These are phyloP conservation scores for Drosophila engyochracea DNA, from an alignment of 2,888 invertebrate genomes.

Conservation along the genomic window DNA sequence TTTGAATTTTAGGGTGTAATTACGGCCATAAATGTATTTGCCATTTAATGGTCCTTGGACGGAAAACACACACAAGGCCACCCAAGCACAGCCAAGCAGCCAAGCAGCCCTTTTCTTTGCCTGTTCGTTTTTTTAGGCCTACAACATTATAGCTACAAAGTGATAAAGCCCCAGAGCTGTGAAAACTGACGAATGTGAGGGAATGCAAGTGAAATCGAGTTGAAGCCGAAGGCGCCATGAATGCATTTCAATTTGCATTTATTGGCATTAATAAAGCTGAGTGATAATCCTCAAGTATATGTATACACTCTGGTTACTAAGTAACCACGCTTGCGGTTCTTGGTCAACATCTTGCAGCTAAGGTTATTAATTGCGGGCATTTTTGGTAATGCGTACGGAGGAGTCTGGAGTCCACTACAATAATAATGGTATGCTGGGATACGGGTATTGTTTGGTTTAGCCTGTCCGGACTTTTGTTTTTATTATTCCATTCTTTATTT, in stretches of 20 bases:
- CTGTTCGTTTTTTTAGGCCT: conserved; percentile 8
- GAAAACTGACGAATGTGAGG: conserved; percentile 55
- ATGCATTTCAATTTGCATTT: conserved; percentile 73
- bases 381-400: conserved; percentile 8
- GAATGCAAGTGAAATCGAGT: conserved; percentile 34
- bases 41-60: conserved; percentile 69
- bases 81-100: conserved; percentile 49
- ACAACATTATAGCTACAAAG: conserved; percentile 38
- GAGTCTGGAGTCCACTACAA: conserved; percentile 18
- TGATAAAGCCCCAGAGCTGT: conserved; percentile 68
- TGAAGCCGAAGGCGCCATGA: conserved; percentile 36
- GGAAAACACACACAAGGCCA: conserved; percentile 46
- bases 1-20: conserved; percentile 84
- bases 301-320: conserved; percentile 22
- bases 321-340: conserved; percentile 35
- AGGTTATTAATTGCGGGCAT: conserved; percentile 23
- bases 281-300: conserved; percentile 22
- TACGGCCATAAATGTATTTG: conserved; percentile 84
- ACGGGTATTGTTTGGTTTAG: conserved; percentile 21
- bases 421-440: conserved; percentile 32
- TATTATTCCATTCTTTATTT: conserved; percentile 25
- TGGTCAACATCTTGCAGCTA: not conserved
- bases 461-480: conserved; percentile 35
- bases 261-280: conserved; percentile 50
- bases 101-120: conserved; percentile 6